phyloP scores from a whole-genome alignment of 2,113 vertebrate species.

The Nyctereutes procyonoides region DNA sequence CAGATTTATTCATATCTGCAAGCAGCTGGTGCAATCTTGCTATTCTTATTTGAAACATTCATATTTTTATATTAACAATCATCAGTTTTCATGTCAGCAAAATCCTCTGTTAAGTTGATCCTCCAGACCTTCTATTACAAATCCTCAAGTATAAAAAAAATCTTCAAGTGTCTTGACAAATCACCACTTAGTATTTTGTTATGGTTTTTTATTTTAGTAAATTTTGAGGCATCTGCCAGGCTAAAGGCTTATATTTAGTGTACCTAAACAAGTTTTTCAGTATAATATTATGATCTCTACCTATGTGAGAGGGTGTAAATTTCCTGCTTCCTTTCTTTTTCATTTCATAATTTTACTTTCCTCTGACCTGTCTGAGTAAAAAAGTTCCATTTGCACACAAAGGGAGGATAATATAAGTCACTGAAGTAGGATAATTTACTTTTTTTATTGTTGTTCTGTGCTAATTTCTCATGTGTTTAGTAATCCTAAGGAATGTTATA shows the following conservation, averaged over 20 bases:
- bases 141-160: background rate
- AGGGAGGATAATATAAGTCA: constrained; percentile 69
- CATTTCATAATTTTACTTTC: constrained; percentile 65
- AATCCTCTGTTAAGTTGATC: constrained; percentile 63
- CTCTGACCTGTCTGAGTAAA: constrained; percentile 23
- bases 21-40: background rate
- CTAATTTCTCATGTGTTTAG: constrained; percentile 74
- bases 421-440: constrained; percentile 73
- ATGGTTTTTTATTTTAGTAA: constrained; percentile 78
- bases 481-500: constrained; percentile 70
- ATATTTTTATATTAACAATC: constrained; percentile 51
- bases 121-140: constrained; percentile 1
- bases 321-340: constrained; percentile 48
- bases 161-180: constrained; percentile 5
- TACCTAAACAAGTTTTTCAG: constrained; percentile 68
- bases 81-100: constrained; percentile 53
- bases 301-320: constrained; percentile 25
- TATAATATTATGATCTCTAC: constrained; percentile 13
- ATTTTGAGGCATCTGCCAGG: constrained; percentile 64
- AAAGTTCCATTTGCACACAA: constrained; percentile 62
- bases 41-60: constrained; percentile 37
- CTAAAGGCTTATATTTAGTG: constrained; percentile 63
- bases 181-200: constrained; percentile 56
- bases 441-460: constrained; percentile 78
- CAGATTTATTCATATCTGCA: constrained; percentile 24